Base-by-base conservation (phyloP, 2,797 vertebrate species). In the Phylloscopus collybita region DNA sequence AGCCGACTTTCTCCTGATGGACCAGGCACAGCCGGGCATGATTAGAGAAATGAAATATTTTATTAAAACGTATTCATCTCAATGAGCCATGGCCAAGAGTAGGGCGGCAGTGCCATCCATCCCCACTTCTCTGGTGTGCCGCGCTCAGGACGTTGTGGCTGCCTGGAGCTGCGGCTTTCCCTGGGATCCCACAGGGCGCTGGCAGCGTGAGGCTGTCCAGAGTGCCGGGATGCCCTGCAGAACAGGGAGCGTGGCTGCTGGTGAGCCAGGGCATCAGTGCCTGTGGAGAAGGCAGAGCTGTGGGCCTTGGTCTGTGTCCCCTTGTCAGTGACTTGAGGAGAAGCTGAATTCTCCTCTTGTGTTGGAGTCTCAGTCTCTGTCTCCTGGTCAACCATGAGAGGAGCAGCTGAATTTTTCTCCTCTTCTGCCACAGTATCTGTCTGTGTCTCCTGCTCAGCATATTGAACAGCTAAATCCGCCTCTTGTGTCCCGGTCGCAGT, bases 91-190 rank as follows among this genome's bases (percentile, higher is more conserved):
- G 81, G 42, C 88, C 88, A 90, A 3, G 47, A 73, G 47, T 38
- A 73, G 34, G 61, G 74, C 0, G 60, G 67, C 67, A 79, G 47
- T 21, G 53, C 40, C 2, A 2, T 47, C 88, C 72, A 50, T 29
- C 60, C 53, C 80, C 60, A 65, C 16, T 5, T 17, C 19, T 65
- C 60, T 5, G 53, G 26, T 2, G 47, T 53, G 60, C 60, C 1
- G 1, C 1, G 3, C 60, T 23, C 40, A 6, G 47, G 47, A 4
- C 1, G 2, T 6, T 20, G 47, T 5, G 7, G 26, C 54, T 5
- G 42, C 47, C 15, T 13, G 38, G 73, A 53, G 66, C 66, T 32
- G 73, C 0, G 2, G 40, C 66, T 21, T 30, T 59, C 34, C 30
- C 47, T n/a, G 25, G 34, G 30, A 2, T 20, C 45, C 66, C 1